Percentiles rank a stretch among this genome's conserved stretches.
Evolutionary conservation across 2,113 vertebrate species (phyloP).

Genomic region (Phyllostomus discolor): DNA sequence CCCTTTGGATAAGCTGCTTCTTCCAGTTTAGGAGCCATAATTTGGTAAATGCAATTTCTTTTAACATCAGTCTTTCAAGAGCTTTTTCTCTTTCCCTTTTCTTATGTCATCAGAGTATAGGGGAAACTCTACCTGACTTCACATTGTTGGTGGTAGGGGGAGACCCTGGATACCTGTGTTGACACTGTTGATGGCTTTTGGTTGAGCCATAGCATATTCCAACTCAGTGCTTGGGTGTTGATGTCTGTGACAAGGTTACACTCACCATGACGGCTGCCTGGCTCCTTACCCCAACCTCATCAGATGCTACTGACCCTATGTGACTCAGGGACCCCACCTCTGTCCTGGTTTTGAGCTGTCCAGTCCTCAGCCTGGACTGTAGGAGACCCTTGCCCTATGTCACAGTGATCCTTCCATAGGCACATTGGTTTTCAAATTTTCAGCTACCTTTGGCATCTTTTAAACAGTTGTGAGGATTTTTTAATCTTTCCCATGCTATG

Average conservation of each 20-base stretch:
- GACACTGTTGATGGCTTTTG: not conserved
- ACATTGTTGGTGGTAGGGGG: too few relatives aligned
- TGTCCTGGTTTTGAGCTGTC: not conserved
- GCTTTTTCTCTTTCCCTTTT: not conserved
- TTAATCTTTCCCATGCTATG: not conserved
- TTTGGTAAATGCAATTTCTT: not conserved
- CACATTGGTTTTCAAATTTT: not conserved
- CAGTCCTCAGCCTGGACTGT: not conserved
- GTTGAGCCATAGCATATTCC: not conserved
- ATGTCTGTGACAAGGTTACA: not conserved
- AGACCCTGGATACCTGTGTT: not conserved
- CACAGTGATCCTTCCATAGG: accelerated
- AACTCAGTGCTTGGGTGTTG: not conserved
- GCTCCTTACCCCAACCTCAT: not conserved
- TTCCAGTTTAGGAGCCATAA: not conserved
- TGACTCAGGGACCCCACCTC: not conserved
- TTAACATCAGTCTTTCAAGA: not conserved
- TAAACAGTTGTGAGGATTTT: not conserved
- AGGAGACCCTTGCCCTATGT: not conserved
- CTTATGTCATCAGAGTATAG: not conserved
- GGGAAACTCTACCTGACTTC: not conserved
- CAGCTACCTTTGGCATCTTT: not conserved
- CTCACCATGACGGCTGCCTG: not conserved
- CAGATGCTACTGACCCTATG: not conserved
- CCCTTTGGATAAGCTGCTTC: not conserved